Evolutionary conservation across 2,888 invertebrate species (phyloP), one percentile per base, ranked within the genome.

Genomic region (Lymantria dispar): DNA sequence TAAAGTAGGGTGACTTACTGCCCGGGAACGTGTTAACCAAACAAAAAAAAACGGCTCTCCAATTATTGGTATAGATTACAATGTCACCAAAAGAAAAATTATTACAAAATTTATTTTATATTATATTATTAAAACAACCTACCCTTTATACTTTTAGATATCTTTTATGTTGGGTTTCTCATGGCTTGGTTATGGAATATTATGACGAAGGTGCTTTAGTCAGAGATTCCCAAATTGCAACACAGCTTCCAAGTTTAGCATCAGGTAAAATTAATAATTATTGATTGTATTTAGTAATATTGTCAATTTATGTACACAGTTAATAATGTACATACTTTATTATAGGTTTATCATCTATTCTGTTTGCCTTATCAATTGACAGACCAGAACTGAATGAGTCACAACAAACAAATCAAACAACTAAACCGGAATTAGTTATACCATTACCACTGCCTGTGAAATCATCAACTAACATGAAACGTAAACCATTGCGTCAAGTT

Each of bases 291-390:
- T 38, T 38, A 12, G 8, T 38, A 38, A 12, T 38, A 38, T 3
- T 7, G n/a, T 8, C 12, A n/a, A n/a, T 33, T 33, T 33, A 36
- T 36, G 36, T 36, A 22, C 5, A 38, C 22, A n/a, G 15, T 40
- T 15, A 14, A 15, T 40, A n/a, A n/a, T n/a, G n/a, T 15, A 15
- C 1, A 39, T 48, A 30, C 39, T 13, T 57, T 73, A 62, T 90
- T 89, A 60, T 76, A 96, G 97, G 96, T 61, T 93, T 99, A 77
- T 96, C 95, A 62, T 95, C 97, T 47, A 96, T 98, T 74, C 92
- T 98, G 61, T 99, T 99, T 91, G 98, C 99, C 15, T 94, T 98
- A 76, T 95, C 95, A 73, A 96, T 98, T 55, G 98, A 98, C 88
- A 96, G 96, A 82, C 92, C 94, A 30, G 96, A 97, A 76, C 91